Base-by-base conservation (phyloP, 1,140 invertebrate genomes). In the Acyrthosiphon pisum region DNA sequence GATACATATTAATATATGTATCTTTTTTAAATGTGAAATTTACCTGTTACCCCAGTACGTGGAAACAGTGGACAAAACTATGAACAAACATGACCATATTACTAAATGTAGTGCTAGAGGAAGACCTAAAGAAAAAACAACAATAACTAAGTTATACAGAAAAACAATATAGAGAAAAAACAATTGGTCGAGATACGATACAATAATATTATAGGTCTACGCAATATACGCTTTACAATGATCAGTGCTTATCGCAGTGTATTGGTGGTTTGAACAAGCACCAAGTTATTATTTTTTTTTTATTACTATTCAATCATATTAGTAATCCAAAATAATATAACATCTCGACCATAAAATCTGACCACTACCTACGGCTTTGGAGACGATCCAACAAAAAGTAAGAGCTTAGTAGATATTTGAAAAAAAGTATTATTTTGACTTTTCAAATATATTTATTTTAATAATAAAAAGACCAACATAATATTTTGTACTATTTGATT, bases 51-150 rank as follows among this genome's bases (percentile, higher is more conserved):
- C 93, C 44, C 50, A 46, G 26, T 90, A 87, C 3, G 48, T 92
- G 14, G 37, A 84, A 48, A 90, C 41, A 7, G 90, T 56, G 18
- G 83, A 44, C 41, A 93, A 23, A 86, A 94, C 68, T 26, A 81
- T 93, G 68, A 90, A 92, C 91, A 94, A 46, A 92, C 41, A 93
- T 56, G 88, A 86, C 81, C 83, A 90, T 35, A 93, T 93, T 6
- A 94, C 94, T 93, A 94, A 95, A 96, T 95, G 94, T 56, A 90
- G 89, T 26, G 37, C 76, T 53, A 68, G 91, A 35, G 94, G 46
- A 96, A n/a, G 86, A 94, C 94, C 87, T 95, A 81, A 18, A 95
- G 8, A 93, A 48, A 84, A 46, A 68, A 68, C 30, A 30, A 60
- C 26, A 68, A 68, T 68, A 68, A 68, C 11, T 68, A 14, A 68